phyloP scores from a whole-genome alignment of 2,113 vertebrate genomes.

The Euleptes europaea region DNA sequence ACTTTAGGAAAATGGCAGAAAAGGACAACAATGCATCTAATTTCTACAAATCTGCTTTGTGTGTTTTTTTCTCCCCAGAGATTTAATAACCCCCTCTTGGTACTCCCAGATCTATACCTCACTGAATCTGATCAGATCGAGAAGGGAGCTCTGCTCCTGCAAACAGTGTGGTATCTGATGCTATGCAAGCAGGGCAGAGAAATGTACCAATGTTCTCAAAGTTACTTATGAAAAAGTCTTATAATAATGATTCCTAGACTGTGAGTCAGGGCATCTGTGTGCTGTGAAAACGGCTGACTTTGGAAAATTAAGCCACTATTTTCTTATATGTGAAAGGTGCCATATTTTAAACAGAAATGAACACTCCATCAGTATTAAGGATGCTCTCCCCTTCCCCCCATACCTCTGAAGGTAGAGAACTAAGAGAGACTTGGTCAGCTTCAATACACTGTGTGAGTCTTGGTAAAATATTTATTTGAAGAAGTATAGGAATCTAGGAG shows the following conservation, averaged over 20 bases:
- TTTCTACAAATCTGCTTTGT: conserved; percentile 17
- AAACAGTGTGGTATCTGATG: background rate
- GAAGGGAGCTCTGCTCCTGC: background rate
- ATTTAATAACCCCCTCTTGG: background rate
- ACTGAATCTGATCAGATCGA: background rate
- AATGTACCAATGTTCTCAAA: background rate
- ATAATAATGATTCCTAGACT: background rate
- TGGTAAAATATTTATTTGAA: too few relatives aligned
- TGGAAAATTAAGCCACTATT: background rate
- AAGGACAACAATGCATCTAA: background rate
- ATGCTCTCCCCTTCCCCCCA: too few relatives aligned
- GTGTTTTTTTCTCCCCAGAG: conserved; percentile 31
- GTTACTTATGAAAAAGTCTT: background rate
- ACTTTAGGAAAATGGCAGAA: conserved; percentile 27
- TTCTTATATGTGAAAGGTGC: background rate
- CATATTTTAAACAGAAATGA: background rate
- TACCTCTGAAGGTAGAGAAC: too few relatives aligned
- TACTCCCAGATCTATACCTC: background rate
- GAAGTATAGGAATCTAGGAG: too few relatives aligned
- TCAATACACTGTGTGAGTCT: too few relatives aligned
- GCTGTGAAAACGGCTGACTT: background rate
- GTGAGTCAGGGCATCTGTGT: background rate
- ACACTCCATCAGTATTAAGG: background rate
- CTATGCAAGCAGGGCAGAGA: background rate
- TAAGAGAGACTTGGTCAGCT: too few relatives aligned